Conservation (phyloP, 2,113 vertebrate species). For the Axis porcinus region DNA sequence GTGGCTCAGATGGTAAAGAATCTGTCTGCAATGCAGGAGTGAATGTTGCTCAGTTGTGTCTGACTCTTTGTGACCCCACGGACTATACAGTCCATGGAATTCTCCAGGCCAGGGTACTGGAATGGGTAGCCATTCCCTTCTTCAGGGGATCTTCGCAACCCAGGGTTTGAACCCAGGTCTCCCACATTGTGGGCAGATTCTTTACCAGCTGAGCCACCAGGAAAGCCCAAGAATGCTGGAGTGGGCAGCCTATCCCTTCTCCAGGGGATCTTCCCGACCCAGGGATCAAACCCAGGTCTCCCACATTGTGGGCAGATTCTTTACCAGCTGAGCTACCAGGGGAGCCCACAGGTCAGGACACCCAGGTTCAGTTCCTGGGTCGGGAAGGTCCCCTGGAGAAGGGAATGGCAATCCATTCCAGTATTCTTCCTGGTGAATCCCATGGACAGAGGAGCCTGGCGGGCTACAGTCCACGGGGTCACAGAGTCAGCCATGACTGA, state of each 20-base stretch:
- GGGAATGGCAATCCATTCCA: not conserved
- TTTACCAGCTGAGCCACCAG: not conserved
- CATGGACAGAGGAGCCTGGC: not conserved
- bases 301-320: not conserved
- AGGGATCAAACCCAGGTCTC: not conserved
- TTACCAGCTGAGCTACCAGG: not conserved
- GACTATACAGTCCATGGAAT: not conserved
- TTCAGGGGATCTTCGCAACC: not conserved
- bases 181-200: not conserved
- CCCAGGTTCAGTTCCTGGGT: not conserved
- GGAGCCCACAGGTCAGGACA: not conserved
- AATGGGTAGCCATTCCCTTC: not conserved
- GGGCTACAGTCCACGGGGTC: not conserved
- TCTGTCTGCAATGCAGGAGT: not conserved
- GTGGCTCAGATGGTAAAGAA: not conserved
- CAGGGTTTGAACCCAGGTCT: not conserved
- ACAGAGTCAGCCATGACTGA: not conserved
- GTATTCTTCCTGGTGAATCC: not conserved
- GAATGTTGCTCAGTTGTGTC: not conserved
- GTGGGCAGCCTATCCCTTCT: not conserved
- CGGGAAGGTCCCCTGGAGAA: not conserved
- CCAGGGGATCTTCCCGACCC: not conserved
- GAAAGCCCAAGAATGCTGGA: not conserved
- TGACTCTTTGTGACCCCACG: not conserved
- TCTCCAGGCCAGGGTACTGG: not conserved